Conservation (phyloP, 2,113 vertebrate genomes). For the Microtus oregoni region DNA sequence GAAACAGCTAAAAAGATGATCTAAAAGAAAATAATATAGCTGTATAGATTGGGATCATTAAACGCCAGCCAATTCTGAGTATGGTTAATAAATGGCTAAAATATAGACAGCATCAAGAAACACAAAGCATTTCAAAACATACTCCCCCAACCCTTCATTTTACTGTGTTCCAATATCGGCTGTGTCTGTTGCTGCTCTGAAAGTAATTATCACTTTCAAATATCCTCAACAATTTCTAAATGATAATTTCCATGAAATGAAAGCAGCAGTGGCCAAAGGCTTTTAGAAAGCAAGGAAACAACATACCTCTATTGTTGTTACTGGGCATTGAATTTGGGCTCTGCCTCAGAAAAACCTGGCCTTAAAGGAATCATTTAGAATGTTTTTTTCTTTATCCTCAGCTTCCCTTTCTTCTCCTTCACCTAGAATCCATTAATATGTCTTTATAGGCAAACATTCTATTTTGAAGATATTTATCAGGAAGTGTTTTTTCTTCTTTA, state of each 20-base stretch:
- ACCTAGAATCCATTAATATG: background rate
- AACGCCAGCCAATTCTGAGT: background rate
- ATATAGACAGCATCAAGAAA: slow-evolving; percentile 30
- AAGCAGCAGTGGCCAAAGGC: background rate
- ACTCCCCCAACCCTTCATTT: background rate
- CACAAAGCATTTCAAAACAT: background rate
- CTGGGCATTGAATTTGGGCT: background rate
- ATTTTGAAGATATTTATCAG: slow-evolving; percentile 64
- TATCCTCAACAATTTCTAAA: background rate
- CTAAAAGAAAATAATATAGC: background rate
- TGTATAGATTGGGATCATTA: background rate
- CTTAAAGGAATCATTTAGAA: background rate
- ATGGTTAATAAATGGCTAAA: slow-evolving; percentile 36
- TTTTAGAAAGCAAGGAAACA: slow-evolving; percentile 58
- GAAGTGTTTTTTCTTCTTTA: slow-evolving; percentile 50
- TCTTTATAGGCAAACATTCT: background rate
- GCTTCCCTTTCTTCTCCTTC: background rate
- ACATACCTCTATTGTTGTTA: background rate
- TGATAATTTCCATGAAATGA: slow-evolving; percentile 28
- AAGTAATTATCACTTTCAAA: slow-evolving; percentile 37
- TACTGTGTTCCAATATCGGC: background rate
- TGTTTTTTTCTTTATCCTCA: background rate
- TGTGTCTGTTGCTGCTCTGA: background rate
- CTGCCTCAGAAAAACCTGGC: background rate
- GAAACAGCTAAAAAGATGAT: slow-evolving; percentile 6